These are phyloP conservation scores for Philonicus albiceps DNA, from an alignment of 2,888 invertebrate species.

Conservation along the genomic window DNA sequence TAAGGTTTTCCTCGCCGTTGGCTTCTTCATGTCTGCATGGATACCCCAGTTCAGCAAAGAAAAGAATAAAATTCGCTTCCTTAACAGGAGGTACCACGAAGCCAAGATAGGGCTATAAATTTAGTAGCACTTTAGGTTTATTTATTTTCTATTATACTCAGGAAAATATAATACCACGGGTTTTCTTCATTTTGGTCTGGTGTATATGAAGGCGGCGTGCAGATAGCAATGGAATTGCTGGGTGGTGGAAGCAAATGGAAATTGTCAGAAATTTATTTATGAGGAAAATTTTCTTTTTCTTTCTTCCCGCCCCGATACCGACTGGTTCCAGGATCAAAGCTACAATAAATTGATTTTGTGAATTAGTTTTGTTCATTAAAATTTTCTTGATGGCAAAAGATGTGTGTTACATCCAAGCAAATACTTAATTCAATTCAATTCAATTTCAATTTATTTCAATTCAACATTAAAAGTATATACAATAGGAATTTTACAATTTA, in stretches of 20 bases:
- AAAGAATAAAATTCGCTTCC: conserved; percentile 40
- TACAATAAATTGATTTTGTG: conserved; percentile 36
- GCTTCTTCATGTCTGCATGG: conserved; percentile 23
- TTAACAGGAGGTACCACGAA: conserved; percentile 47
- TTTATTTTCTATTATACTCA: conserved; percentile 48
- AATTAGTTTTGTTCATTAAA: conserved; percentile 21
- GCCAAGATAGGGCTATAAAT: conserved; percentile 48
- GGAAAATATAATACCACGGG: conserved; percentile 47
- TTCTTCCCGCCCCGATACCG: background rate
- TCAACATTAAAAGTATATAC: too few relatives aligned
- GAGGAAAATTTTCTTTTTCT: conserved; percentile 38
- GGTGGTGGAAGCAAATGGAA: conserved; percentile 46
- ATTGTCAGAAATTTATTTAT: conserved; percentile 50
- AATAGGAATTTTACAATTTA: too few relatives aligned
- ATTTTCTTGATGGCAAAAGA: background rate
- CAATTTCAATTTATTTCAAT: too few relatives aligned
- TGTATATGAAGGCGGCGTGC: conserved; percentile 11
- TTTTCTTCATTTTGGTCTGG: conserved; percentile 29
- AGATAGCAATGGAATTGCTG: background rate
- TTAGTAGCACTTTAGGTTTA: conserved; percentile 47
- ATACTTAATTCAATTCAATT: too few relatives aligned
- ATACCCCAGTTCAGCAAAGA: conserved; percentile 1
- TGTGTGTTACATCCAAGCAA: too few relatives aligned
- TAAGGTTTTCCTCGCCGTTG: conserved; percentile 29
- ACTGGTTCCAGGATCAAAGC: conserved; percentile 4